Evolutionary conservation across 2,113 vertebrate species (phyloP).

Genomic region (Mobula birostris): DNA sequence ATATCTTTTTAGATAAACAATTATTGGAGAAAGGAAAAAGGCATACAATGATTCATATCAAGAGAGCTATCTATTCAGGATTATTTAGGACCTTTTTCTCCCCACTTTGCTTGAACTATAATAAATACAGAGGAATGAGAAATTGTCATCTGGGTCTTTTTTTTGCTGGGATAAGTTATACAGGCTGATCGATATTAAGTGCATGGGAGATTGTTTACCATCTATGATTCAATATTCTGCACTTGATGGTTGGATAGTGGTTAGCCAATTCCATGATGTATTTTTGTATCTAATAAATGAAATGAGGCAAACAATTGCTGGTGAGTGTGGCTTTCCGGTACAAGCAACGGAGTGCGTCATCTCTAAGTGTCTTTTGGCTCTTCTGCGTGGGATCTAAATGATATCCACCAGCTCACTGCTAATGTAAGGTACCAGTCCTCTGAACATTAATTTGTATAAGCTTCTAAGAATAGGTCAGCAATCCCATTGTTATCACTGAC

Average conservation of each 20-base stretch:
- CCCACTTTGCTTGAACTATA: not conserved
- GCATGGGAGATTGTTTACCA: not conserved
- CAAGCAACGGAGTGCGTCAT: no score
- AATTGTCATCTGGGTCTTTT: not conserved
- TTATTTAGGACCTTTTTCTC: not conserved
- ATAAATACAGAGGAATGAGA: not conserved
- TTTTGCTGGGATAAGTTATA: not conserved
- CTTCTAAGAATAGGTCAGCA: not conserved
- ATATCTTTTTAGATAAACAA: not conserved
- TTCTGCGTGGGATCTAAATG: no score
- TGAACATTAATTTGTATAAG: no score
- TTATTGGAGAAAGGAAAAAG: not conserved
- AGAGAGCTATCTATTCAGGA: not conserved
- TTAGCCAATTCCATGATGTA: not conserved
- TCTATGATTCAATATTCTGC: constrained; percentile 18
- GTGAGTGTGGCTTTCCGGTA: no score
- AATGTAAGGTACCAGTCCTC: no score
- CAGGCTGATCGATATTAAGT: not conserved
- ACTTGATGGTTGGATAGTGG: not conserved
- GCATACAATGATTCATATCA: no score
- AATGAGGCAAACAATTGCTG: no score
- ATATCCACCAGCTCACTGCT: no score
- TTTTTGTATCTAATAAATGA: not conserved
- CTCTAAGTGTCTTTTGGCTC: no score
- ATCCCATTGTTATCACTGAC: not conserved